Evolutionary conservation across 2,888 invertebrate genomes (phyloP), one percentile per base, ranked within the genome.

Genomic region (Meliscaeva auricollis): DNA sequence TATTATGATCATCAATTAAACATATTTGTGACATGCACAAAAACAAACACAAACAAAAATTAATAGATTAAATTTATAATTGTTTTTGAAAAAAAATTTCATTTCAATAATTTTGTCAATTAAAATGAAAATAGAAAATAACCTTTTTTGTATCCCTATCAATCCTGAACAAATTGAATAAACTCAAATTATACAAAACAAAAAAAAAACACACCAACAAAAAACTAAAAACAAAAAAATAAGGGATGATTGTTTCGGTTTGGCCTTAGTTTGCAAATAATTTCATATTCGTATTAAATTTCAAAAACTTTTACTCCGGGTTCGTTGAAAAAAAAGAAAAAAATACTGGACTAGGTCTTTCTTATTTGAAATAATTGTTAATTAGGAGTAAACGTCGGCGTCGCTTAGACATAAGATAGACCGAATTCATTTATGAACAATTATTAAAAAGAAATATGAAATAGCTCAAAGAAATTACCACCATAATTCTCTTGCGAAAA

Each of bases 291-390:
- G 48, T 48, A 13, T 48, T 35, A 48, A 66, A 46, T 30, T 48
- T 50, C 20, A 48, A 20, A 62, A 66, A 20, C 32, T 48, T 62
- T 66, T 46, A 30, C 64, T 48, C 13, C 2, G 20, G 48, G 32
- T 35, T 20, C 32, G 32, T 48, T 60, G 15, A n/a, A 1, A 38
- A 11, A 1, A 26, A 26, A 38, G 9, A 66, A 66, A 60, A 44
- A 46, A 50, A 13, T n/a, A 46, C 48, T 48, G 4, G 32, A 17
- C 7, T 48, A 48, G 32, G 66, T 32, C 30, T 46, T 46, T 66
- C 17, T n/a, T 17, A 8, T 66, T 66, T 48, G 46, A 66, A 66
- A 66, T 46, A 35, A 66, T 66, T 66, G 66, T 66, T 48, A 48
- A 66, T 66, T 66, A 66, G 32, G 66, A 66, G 48, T 48, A 48